These are phyloP conservation scores for Pteropus rufus DNA, from an alignment of 2,797 vertebrate species.

Conservation along the genomic window DNA sequence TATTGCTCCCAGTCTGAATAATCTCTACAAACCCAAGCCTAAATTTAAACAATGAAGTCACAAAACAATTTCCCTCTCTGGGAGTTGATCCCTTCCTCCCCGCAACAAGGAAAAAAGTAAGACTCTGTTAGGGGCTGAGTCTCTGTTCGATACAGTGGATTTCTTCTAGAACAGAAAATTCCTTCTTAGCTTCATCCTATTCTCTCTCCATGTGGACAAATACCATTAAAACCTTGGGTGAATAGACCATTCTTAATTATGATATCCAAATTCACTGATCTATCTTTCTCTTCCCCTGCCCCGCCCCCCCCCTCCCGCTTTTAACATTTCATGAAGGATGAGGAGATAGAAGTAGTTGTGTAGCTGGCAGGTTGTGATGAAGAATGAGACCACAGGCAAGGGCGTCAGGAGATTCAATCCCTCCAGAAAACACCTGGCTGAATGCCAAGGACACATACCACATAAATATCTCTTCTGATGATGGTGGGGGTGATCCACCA, in stretches of 20 bases:
- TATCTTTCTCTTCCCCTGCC: not conserved
- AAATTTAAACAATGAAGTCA: slow-evolving; percentile 85
- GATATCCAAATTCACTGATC: not conserved
- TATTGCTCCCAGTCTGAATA: slow-evolving; percentile 78
- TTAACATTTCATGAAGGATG: not conserved
- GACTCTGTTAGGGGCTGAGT: not conserved
- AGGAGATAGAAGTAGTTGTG: not conserved
- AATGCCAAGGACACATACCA: slow-evolving; percentile 6
- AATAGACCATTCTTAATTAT: not conserved
- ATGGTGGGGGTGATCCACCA: not conserved
- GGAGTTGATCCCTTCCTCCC: slow-evolving; percentile 52
- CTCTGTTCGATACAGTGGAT: slow-evolving; percentile 22
- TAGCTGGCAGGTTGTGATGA: slow-evolving; percentile 8
- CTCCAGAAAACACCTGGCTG: slow-evolving; percentile 19
- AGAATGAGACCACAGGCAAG: slow-evolving; percentile 39
- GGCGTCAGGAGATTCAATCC: not conserved
- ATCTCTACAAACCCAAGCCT: slow-evolving; percentile 79
- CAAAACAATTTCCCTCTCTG: slow-evolving; percentile 80
- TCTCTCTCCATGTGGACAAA: not conserved
- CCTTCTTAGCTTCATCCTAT: not conserved
- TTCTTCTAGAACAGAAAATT: not conserved
- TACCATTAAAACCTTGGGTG: not conserved
- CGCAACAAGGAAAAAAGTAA: not conserved
- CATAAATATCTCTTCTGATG: not conserved
- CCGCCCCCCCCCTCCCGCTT: too few species aligned